phyloP scores from a whole-genome alignment of 2,113 vertebrate genomes.

The Taurulus bubalis region DNA sequence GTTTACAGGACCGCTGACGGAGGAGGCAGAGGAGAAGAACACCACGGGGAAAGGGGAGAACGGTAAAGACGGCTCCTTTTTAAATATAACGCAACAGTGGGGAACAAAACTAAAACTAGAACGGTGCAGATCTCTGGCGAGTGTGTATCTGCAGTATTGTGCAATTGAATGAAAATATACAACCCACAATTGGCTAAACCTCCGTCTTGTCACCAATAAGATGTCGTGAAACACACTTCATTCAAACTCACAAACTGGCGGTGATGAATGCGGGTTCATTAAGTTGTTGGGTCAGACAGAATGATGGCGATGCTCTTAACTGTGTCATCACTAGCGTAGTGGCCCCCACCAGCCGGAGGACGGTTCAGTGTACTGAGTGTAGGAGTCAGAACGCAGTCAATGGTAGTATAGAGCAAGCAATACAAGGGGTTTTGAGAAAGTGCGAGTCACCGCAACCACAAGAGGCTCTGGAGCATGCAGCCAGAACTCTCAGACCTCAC shows the following conservation, averaged over 20 bases:
- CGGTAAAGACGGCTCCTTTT: neutral
- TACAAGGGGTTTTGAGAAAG: neutral
- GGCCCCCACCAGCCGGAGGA: too few species aligned
- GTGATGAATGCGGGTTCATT: too few species aligned
- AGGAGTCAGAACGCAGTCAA: neutral
- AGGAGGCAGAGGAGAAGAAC: neutral
- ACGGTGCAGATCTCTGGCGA: neutral
- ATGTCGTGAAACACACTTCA: neutral
- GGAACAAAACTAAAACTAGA: neutral
- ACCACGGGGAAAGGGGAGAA: neutral
- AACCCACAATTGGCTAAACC: neutral
- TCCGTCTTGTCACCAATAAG: neutral
- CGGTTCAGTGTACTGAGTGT: neutral
- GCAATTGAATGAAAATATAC: neutral
- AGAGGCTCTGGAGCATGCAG: neutral
- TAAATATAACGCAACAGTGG: neutral
- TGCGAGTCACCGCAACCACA: neutral
- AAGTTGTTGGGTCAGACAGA: neutral
- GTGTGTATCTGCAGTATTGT: neutral
- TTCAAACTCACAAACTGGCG: too few species aligned
- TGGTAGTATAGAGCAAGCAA: neutral
- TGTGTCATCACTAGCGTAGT: too few species aligned
- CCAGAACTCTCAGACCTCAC: too few species aligned
- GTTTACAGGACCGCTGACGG: constrained; percentile 48
- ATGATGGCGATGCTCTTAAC: too few species aligned